phyloP scores from a whole-genome alignment of 92 coral and sea anemone genomes.

The Desmophyllum pertusum region DNA sequence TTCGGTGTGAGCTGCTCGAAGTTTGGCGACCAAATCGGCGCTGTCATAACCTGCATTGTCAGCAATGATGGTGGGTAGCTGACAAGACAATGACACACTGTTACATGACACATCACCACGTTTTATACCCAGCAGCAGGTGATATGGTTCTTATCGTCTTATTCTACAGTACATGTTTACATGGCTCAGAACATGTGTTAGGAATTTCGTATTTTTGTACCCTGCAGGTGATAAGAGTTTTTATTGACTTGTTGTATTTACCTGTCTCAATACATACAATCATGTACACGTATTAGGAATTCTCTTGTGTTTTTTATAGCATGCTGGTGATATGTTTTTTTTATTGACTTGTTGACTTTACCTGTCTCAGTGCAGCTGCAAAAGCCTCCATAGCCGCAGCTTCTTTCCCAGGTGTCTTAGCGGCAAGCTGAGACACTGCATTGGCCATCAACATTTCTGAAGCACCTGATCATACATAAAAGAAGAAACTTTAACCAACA shows the following conservation, averaged over 20 bases:
- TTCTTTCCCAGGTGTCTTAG: conserved; percentile 97
- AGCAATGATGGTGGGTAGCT: conserved; percentile 98
- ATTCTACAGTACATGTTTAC: no score
- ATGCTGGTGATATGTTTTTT: background rate
- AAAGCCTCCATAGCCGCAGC: conserved; percentile 92
- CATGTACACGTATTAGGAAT: no score
- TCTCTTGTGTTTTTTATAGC: no score
- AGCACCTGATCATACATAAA: conserved; percentile 68
- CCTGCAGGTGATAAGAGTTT: no score
- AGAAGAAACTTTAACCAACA: background rate
- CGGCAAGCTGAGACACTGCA: conserved; percentile 92
- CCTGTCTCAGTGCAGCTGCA: conserved; percentile 96
- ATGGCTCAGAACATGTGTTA: no score
- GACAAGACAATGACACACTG: background rate
- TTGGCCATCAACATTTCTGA: conserved; percentile 99
- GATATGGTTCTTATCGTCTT: no score
- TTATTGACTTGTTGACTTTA: conserved; percentile 9
- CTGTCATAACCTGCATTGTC: conserved; percentile 99
- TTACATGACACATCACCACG: background rate
- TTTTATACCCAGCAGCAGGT: background rate
- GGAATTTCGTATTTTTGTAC: no score
- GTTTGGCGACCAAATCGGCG: conserved; percentile 93
- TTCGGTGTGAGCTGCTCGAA: conserved; percentile 95
- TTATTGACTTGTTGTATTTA: background rate
- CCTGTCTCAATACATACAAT: no score